phyloP scores from a whole-genome alignment of 2,888 invertebrate genomes.

The Hartigia nigra region DNA sequence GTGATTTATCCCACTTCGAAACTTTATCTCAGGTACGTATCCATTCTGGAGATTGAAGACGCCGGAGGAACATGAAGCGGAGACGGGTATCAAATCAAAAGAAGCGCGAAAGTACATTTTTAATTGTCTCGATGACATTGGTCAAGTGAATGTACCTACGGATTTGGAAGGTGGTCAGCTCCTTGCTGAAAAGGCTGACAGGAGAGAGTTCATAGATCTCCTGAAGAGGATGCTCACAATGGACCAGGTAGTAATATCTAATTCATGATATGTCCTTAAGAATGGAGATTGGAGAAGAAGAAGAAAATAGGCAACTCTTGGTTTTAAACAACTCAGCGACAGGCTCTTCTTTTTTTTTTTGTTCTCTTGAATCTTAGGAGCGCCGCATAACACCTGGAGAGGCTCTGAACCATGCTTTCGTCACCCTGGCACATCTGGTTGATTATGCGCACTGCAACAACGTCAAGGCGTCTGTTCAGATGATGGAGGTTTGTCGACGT shows the following conservation, averaged over 20 bases:
- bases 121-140: slow-evolving; percentile 98
- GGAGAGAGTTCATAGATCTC: slow-evolving; percentile 97
- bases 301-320: not conserved
- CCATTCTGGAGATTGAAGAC: slow-evolving; percentile 91
- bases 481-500: slow-evolving; percentile 87
- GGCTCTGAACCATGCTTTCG: slow-evolving; percentile 95
- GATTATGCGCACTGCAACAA: slow-evolving; percentile 98
- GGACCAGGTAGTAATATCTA: slow-evolving; percentile 84
- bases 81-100: slow-evolving; percentile 98
- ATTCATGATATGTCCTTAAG: slow-evolving; percentile 32
- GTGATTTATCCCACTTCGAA: not conserved
- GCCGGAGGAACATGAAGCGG: slow-evolving; percentile 97
- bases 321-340: slow-evolving; percentile 15
- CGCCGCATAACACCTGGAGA: slow-evolving; percentile 95
- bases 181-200: slow-evolving; percentile 96
- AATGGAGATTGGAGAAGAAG: not conserved
- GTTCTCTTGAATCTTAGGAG: slow-evolving; percentile 72
- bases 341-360: slow-evolving; percentile 16
- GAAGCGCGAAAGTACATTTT: slow-evolving; percentile 99
- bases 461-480: slow-evolving; percentile 96
- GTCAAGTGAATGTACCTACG: slow-evolving; percentile 95
- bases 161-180: slow-evolving; percentile 97
- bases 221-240: slow-evolving; percentile 98
- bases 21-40: slow-evolving; percentile 69
- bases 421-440: slow-evolving; percentile 90